Evolutionary conservation across 2,797 vertebrate species (phyloP), one percentile per base, ranked within the genome.

Genomic region (Kryptolebias ocellatus): DNA sequence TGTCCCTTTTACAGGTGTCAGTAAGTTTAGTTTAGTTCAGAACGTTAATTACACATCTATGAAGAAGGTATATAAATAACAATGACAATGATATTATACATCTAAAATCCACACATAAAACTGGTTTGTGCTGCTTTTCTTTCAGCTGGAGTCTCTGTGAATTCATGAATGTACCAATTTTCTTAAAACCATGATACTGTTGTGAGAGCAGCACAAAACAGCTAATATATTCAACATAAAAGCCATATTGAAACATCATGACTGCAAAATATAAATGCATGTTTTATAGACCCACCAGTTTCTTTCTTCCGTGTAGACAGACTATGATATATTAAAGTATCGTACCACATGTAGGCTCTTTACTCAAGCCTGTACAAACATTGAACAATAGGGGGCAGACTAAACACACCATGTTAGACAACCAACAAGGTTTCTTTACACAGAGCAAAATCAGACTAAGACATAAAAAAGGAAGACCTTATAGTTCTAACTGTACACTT

Each of bases 21-120:
- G 75, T 67, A 76, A 67, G 57, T 78, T 85, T 74, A 55, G 42
- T 81, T 83, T 60, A 85, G 62, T 83, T 83, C 50, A 87, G 83
- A 80, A 74, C 87, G 87, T 89, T 89, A 85, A 87, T 88, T 88
- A 87, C 84, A 89, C 83, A 81, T 88, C 83, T 87, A 86, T 67
- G 77, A 83, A 76, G 75, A 85, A 86, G 73, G 76, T 72, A 85
- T 85, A 90, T 90, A 90, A 89, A 91, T 92, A 93, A 89, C 78
- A 85, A 80, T 64, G 31, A 87, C 79, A 81, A 87, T 76, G 79
- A 87, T 73, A 89, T 74, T 78, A 74, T 83, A 91, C 89, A 88
- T 84, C 81, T 88, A 86, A 83, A 79, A 76, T 79, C 76, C 77
- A 83, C 79, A 72, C 70, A 45, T 29, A 49, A 61, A 67, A 65